A percentile compares a stretch with the other conserved stretches of the same genome.
phyloP scores from a whole-genome alignment of 2,797 vertebrate genomes.

The Trachops cirrhosus region DNA sequence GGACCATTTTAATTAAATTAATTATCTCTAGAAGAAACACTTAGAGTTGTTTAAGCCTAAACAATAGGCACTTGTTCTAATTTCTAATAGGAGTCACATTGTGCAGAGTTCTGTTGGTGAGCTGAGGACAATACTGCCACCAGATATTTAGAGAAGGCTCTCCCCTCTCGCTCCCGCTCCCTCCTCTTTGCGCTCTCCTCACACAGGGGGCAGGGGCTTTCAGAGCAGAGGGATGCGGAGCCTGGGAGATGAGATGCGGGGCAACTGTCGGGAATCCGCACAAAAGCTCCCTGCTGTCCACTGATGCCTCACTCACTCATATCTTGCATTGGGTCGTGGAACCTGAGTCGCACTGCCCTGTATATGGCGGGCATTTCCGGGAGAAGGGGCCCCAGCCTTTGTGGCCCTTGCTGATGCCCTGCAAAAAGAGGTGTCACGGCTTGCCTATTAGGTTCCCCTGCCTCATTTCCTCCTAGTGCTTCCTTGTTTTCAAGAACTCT shows the following conservation, averaged over 20 bases:
- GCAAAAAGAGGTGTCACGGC: not conserved
- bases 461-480: not conserved
- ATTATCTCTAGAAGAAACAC: slow-evolving; percentile 72
- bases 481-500: not conserved
- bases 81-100: slow-evolving; percentile 19
- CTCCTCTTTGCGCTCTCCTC: not conserved
- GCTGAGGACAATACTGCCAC: not conserved
- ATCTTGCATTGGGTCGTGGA: not conserved
- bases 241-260: too few species aligned
- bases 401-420: not conserved
- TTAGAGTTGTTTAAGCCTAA: slow-evolving; percentile 47
- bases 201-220: not conserved
- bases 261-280: not conserved
- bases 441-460: not conserved
- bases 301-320: not conserved
- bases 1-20: slow-evolving; percentile 78
- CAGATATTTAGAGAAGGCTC: not conserved
- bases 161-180: not conserved
- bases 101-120: not conserved
- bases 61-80: slow-evolving; percentile 73
- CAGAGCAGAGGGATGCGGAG: not conserved
- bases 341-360: not conserved
- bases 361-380: not conserved
- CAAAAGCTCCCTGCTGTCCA: fast-evolving
- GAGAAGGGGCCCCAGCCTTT: too few species aligned